Evolutionary conservation across 1,140 invertebrate genomes (phyloP).

Genomic region (Popillia japonica): DNA sequence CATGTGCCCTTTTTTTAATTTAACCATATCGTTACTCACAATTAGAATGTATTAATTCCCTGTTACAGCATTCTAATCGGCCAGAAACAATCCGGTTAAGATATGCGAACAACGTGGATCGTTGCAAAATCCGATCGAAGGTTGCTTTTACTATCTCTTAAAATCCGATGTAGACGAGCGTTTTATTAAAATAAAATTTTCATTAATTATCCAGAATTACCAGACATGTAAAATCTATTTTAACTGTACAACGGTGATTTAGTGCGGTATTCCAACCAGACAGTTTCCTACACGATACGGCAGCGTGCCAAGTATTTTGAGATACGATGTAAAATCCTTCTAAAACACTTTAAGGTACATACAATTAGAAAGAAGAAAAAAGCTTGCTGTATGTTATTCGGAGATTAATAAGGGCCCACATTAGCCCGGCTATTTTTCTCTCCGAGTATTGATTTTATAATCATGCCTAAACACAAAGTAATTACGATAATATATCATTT

Average conservation of each 20-base stretch:
- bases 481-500: slow-evolving; percentile 30
- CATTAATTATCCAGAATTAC: background rate
- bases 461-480: slow-evolving; percentile 26
- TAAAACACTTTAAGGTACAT: slow-evolving; percentile 18
- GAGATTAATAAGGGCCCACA: slow-evolving; percentile 22
- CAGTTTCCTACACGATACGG: slow-evolving; percentile 9
- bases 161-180: too few relatives aligned
- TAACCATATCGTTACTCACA: background rate
- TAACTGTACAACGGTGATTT: slow-evolving; percentile 16
- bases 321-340: slow-evolving; percentile 3
- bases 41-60: slow-evolving; percentile 4
- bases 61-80: background rate
- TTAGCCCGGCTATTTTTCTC: slow-evolving; percentile 8
- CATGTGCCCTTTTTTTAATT: slow-evolving; percentile 13
- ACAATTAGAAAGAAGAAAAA: background rate
- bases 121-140: background rate
- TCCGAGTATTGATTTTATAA: slow-evolving; percentile 17
- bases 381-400: background rate
- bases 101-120: background rate
- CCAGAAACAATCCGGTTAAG: background rate
- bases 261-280: background rate
- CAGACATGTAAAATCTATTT: slow-evolving; percentile 16
- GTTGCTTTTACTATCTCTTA: background rate
- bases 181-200: too few relatives aligned
- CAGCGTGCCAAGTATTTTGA: slow-evolving; percentile 18